These are phyloP conservation scores for Phalloptychus januarius DNA, from an alignment of 2,797 vertebrate genomes.

Conservation along the genomic window DNA sequence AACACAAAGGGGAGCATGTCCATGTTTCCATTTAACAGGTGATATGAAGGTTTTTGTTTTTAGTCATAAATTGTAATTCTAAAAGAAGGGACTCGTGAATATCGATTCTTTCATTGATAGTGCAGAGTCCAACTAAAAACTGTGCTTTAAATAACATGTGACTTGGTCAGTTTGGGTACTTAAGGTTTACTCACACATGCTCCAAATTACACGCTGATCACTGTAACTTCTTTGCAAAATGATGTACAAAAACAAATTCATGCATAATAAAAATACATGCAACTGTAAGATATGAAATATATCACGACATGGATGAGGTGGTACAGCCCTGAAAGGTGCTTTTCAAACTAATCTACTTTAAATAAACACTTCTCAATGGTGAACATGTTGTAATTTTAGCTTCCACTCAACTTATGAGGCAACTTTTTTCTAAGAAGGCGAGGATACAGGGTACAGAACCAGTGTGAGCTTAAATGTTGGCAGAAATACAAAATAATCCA, in stretches of 20 bases:
- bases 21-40: not conserved
- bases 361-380: not conserved
- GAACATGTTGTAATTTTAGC: not conserved
- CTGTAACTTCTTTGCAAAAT: not conserved
- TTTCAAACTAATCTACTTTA: not conserved
- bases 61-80: not conserved
- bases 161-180: not conserved
- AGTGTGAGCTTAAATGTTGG: not conserved
- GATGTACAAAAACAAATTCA: not conserved
- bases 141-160: not conserved
- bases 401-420: not conserved
- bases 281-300: not conserved
- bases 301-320: not conserved
- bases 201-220: not conserved
- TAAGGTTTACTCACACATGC: not conserved
- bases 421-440: not conserved
- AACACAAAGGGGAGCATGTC: not conserved
- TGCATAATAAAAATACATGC: not conserved
- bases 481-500: constrained; percentile 2
- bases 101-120: not conserved
- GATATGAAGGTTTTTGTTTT: not conserved
- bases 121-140: not conserved
- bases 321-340: not conserved
- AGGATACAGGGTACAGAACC: not conserved
- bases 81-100: not conserved